phyloP scores from a whole-genome alignment of 2,888 invertebrate genomes.

The Tetheella fluctuosa region DNA sequence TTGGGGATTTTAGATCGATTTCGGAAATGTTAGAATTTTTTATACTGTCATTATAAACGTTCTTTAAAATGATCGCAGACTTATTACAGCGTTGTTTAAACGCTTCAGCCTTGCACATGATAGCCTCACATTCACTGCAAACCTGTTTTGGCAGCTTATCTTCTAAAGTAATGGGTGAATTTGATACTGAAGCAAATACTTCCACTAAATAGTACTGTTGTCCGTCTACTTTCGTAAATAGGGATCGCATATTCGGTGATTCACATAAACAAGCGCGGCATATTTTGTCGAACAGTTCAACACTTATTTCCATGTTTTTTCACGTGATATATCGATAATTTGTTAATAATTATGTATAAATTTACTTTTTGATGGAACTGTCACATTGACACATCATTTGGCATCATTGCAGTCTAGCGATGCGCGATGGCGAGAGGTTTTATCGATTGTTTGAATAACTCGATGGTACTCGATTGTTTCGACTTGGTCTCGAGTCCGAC shows the following conservation, averaged over 20 bases:
- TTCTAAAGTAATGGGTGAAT: constrained; percentile 54
- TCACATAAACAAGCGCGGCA: constrained; percentile 65
- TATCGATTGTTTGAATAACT: too few species aligned
- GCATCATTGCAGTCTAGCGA: too few species aligned
- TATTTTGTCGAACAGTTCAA: constrained; percentile 46
- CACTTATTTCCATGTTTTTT: constrained; percentile 40
- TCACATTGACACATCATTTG: not conserved
- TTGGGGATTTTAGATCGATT: constrained; percentile 18
- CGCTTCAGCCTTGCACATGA: constrained; percentile 58
- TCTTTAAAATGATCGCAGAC: constrained; percentile 57
- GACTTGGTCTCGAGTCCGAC: too few species aligned
- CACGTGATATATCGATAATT: not conserved
- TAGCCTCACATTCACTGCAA: constrained; percentile 61
- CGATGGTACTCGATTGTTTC: too few species aligned
- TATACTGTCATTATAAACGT: constrained; percentile 35
- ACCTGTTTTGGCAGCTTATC: constrained; percentile 67
- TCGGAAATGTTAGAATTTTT: constrained; percentile 1
- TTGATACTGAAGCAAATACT: constrained; percentile 55
- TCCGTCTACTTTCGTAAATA: constrained; percentile 51
- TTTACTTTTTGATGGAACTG: not conserved
- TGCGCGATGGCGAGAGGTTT: too few species aligned
- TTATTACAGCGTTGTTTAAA: constrained; percentile 68
- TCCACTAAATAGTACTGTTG: constrained; percentile 54
- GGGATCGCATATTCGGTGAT: constrained; percentile 51
- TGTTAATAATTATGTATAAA: too few species aligned